Evolutionary conservation across 2,113 vertebrate species (phyloP), one percentile per base, ranked within the genome.

Genomic region (Tyrannus savana): DNA sequence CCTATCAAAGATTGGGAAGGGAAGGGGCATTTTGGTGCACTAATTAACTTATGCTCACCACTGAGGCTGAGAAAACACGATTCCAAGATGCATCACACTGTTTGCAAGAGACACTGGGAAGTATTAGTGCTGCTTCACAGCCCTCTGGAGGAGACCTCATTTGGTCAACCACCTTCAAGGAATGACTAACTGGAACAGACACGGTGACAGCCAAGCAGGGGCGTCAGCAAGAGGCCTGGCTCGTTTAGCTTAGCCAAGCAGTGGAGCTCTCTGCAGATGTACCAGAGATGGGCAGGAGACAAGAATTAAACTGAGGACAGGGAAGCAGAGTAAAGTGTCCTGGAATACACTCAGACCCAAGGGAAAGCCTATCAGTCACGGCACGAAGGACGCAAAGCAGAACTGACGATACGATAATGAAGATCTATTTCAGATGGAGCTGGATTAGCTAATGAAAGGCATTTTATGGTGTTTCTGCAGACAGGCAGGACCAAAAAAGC

Each of bases 81-180:
- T 30, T 85, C 41, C 37, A 76, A 56, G 68, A 24, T 5, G 24
- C 53, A 83, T 25, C 62, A 14, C 12, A 4, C 25, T 63, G 39
- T 53, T 76, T 68, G 27, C 59, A 50, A 66, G 46, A 85, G 75
- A 49, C n/a, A 22, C 13, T 37, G 17, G 16, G 23, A 69, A 69
- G 22, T 7, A 35, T 62, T 64, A 58, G 71, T 17, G 41, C 67
- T 62, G 53, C 82, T 73, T 88, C 78, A 76, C 44, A 88, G 71
- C 37, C 31, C 66, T 82, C 63, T 73, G 86, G 55, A 69, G n/a
- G 46, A 90, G 50, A 37, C 46, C 60, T 95, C 89, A 24, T 84
- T 77, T 84, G 91, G 52, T 39, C 68, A 91, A 25, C 17, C 68
- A 89, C 42, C 73, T 74, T 76, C 55, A 33, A 50, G 89, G 42